Evolutionary conservation across 1,140 invertebrate species (phyloP), one percentile per base, ranked within the genome.

Genomic region (Dermatophagoides farinae): DNA sequence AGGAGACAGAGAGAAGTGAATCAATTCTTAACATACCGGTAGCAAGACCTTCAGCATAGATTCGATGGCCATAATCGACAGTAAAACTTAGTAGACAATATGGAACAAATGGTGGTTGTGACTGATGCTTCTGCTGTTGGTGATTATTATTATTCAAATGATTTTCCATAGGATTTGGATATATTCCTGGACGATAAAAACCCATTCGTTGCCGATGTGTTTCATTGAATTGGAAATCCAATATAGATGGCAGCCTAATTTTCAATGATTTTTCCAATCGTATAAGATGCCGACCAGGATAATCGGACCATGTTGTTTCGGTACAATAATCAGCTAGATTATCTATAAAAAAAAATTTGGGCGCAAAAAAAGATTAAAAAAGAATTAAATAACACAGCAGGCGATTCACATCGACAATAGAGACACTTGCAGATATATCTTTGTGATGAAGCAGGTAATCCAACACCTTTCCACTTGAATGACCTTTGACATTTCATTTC

Each of bases 251-350:
- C 6, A 12, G 25, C 5, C 53, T 6, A 6, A 55, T 55, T 25
- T 55, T 55, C 5, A 55, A 14, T 14, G 53, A 16, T 23, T 55
- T 55, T 44, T 55, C 53, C 25, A 55, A 25, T 5, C 53, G 53
- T 6, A 55, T 55, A 6, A 14, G 53, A 55, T 55, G 53, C 5
- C 53, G 53, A 16, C 53, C 53, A 14, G 53, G 53, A 25, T 55
- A 55, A 23, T 55, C 53, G 25, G 53, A 55, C 53, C 53, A 55
- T n/a, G 16, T 55, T 23, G 39, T 14, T 23, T 55, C 25, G 6
- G 14, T 38, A 25, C 53, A 55, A 25, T 55, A 55, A 55, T 55
- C 53, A 31, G 53, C 53, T 14, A 55, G 23, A 44, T 55, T 55
- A 38, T 55, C 53, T 55, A 20, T n/a, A 20, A 5, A 50, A 50